Base-by-base conservation (phyloP, 2,888 invertebrate species). In the Drosophila koepferae region DNA sequence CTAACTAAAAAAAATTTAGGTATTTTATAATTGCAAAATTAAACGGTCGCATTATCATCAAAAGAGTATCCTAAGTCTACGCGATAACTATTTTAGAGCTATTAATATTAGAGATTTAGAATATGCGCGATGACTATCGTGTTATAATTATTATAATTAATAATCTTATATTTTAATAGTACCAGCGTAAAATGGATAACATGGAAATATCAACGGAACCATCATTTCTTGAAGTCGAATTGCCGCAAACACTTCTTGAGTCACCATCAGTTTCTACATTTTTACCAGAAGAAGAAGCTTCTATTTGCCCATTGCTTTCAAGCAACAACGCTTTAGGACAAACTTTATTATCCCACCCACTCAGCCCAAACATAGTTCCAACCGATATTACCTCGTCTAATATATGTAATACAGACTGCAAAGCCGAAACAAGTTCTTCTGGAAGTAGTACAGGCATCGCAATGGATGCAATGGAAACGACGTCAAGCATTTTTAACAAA, bases 231-330 rank as follows among this genome's bases (percentile, higher is more conserved):
- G 91, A 92, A 74, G 92, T 93, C 44, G 91, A 92, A 72, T 76
- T 92, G 64, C 91, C 92, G 12, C 81, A 72, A 49, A 87, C 91
- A 1, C 76, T 93, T 4, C 91, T 91, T 20, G 92, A 92, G 74
- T 93, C 93, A 14, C 91, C 93, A 14, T 92, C 93, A 6, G 91
- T 91, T 40, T 92, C 92, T 2, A 93, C 92, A 40, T 93, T 93
- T 80, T 67, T 93, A 40, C 92, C 92, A 46, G 96, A 95, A 70
- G 96, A 96, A 74, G 94, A 95, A 81, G 95, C 95, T 2, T 96
- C 96, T 58, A 96, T 95, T 81, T 96, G 95, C 89, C 94, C 95
- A 49, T 93, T 96, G 46, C 91, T 96, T 46, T 94, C 94, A 23
- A 95, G 95, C 36, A 95, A 78, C 49, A 95, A 95, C 56, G 95